phyloP scores from a whole-genome alignment of 2,113 vertebrate species.

The Gadus macrocephalus region DNA sequence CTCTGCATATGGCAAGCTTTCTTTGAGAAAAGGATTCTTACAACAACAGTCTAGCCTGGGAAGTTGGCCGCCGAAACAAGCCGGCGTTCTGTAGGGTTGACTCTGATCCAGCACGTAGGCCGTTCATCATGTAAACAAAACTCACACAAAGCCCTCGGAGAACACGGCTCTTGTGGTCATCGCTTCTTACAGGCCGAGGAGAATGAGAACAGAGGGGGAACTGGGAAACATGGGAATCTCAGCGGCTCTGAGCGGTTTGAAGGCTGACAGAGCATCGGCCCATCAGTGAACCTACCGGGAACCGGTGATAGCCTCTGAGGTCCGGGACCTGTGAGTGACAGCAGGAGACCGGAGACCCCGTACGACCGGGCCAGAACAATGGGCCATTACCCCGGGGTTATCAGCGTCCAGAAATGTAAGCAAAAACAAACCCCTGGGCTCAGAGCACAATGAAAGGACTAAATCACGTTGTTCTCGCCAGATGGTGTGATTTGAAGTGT shows the following conservation, averaged over 20 bases:
- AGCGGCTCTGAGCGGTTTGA: constrained; percentile 34
- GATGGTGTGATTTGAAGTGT: constrained; percentile 24
- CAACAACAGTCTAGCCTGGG: constrained; percentile 8
- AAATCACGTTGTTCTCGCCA: constrained; percentile 25
- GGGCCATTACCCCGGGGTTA: constrained; percentile 53
- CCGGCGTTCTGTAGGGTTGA: constrained; percentile 20
- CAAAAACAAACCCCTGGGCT: constrained; percentile 44
- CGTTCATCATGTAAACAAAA: constrained; percentile 50
- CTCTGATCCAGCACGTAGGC: constrained; percentile 37
- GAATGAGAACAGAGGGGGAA: constrained; percentile 28
- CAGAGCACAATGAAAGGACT: constrained; percentile 16
- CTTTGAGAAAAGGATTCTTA: background rate
- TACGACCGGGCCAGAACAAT: constrained; percentile 53
- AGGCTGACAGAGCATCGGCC: constrained; percentile 29
- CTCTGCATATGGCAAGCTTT: no score
- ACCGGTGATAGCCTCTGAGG: constrained; percentile 38
- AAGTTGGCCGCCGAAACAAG: constrained; percentile 29
- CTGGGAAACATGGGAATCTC: constrained; percentile 39
- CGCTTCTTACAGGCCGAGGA: constrained; percentile 24
- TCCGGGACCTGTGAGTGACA: constrained; percentile 20
- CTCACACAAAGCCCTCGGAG: constrained; percentile 8
- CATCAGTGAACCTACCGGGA: constrained; percentile 55
- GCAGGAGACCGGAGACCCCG: constrained; percentile 33
- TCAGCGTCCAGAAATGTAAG: constrained; percentile 36
- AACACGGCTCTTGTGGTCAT: constrained; percentile 36